Conservation (phyloP, 2,888 invertebrate genomes). For the Agrypnus murinus region DNA sequence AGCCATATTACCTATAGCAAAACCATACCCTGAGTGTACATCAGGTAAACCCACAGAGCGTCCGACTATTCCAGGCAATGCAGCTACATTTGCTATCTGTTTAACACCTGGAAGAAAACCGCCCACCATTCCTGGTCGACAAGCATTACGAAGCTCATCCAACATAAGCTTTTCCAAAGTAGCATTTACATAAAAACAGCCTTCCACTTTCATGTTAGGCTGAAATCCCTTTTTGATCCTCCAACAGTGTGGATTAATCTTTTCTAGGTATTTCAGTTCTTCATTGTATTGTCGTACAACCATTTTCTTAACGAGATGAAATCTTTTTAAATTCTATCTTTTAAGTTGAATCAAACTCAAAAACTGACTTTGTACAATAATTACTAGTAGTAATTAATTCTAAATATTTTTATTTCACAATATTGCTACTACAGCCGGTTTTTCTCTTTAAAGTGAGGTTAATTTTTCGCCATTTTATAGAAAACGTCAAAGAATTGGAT, state of each 20-base stretch:
- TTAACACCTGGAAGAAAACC: slow-evolving; percentile 99
- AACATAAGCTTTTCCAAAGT: slow-evolving; percentile 96
- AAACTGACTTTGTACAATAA: too few relatives aligned
- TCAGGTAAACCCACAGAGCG: slow-evolving; percentile 96
- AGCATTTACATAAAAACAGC: slow-evolving; percentile 96
- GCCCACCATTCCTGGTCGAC: slow-evolving; percentile 91
- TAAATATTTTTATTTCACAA: neutral
- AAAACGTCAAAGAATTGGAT: too few relatives aligned
- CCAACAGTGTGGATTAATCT: slow-evolving; percentile 89
- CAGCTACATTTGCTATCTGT: slow-evolving; percentile 99
- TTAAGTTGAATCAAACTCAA: too few relatives aligned
- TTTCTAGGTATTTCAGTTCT: slow-evolving; percentile 94
- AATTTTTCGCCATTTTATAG: too few relatives aligned
- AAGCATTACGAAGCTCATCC: slow-evolving; percentile 94
- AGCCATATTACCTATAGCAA: slow-evolving; percentile 99
- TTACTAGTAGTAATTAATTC: too few relatives aligned
- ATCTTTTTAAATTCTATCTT: neutral
- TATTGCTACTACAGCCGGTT: neutral
- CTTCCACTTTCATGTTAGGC: slow-evolving; percentile 99
- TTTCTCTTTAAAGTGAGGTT: neutral
- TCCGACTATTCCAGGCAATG: slow-evolving; percentile 97
- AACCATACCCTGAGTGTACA: slow-evolving; percentile 99
- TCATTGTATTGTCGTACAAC: slow-evolving; percentile 94
- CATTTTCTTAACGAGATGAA: slow-evolving; percentile 74
- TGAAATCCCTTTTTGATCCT: slow-evolving; percentile 98